A percentile compares a stretch with the other conserved stretches of the same genome.
phyloP scores from a whole-genome alignment of 1,140 invertebrate genomes.

The Cephus cinctus region DNA sequence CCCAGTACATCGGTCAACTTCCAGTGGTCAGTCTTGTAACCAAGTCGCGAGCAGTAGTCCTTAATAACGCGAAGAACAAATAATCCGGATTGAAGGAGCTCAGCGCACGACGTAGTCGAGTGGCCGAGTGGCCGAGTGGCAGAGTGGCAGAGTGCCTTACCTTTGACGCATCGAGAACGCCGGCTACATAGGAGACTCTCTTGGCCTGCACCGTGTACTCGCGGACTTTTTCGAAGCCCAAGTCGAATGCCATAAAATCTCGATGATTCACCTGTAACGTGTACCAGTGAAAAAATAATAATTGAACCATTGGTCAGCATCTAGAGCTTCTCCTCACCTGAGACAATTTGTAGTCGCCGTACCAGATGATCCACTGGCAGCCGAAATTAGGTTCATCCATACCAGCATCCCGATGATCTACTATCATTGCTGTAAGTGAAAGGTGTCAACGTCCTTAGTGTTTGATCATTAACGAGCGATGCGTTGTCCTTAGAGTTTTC shows the following conservation, averaged over 20 bases:
- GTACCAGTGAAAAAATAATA: too few relatives aligned
- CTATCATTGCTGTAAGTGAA: conserved; percentile 43
- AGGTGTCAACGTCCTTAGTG: too few relatives aligned
- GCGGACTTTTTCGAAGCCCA: conserved; percentile 28
- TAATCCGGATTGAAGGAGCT: neutral
- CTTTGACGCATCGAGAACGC: conserved; percentile 37
- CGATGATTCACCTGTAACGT: conserved; percentile 26
- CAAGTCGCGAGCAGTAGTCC: conserved; percentile 38
- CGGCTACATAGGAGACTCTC: conserved; percentile 24
- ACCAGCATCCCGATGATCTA: conserved; percentile 43
- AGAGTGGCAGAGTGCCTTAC: conserved; percentile 24
- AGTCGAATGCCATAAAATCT: conserved; percentile 28
- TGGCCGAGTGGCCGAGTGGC: too few relatives aligned
- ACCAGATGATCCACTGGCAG: conserved; percentile 52
- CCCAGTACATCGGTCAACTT: conserved; percentile 28
- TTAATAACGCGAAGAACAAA: conserved; percentile 10
- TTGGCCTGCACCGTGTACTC: conserved; percentile 25
- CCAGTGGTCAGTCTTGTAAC: conserved; percentile 33
- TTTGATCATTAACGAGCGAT: neutral
- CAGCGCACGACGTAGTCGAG: too few relatives aligned
- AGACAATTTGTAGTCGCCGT: conserved; percentile 44
- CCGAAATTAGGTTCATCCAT: conserved; percentile 43
- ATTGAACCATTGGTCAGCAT: too few relatives aligned
- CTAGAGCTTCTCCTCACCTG: conserved; percentile 33
- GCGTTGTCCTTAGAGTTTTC: too few relatives aligned